Percentiles rank a stretch among this genome's conserved stretches.
Conservation (phyloP, 2,888 invertebrate species). For the Eulithis testata region DNA sequence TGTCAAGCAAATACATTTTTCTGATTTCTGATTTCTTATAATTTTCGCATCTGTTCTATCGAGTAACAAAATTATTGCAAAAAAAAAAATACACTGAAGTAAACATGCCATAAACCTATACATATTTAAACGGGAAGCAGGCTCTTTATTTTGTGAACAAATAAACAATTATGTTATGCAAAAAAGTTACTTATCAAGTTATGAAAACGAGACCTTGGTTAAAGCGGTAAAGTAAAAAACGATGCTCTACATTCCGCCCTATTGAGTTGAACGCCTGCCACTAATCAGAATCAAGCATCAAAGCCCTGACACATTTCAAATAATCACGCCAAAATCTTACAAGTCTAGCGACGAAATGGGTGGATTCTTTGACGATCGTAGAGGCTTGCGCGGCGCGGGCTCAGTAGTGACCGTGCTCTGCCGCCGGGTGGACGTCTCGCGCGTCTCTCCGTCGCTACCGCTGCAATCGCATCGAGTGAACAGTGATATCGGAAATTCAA, state of each 20-base stretch:
- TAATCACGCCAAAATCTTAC: slow-evolving; percentile 58
- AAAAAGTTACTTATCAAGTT: neutral
- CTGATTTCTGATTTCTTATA: too few relatives aligned
- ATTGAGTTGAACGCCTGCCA: slow-evolving; percentile 36
- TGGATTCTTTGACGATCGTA: slow-evolving; percentile 65
- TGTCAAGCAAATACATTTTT: too few relatives aligned
- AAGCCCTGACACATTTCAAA: slow-evolving; percentile 47
- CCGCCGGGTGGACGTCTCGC: slow-evolving; percentile 58
- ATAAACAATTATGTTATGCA: too few relatives aligned
- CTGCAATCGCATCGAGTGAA: slow-evolving; percentile 58
- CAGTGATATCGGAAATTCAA: slow-evolving; percentile 64
- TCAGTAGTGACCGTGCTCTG: slow-evolving; percentile 67
- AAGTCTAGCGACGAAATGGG: slow-evolving; percentile 57
- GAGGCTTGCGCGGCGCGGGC: slow-evolving; percentile 71
- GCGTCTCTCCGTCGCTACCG: slow-evolving; percentile 36
- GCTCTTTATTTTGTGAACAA: too few relatives aligned
- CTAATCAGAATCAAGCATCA: slow-evolving; percentile 50
- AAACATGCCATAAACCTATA: too few relatives aligned
- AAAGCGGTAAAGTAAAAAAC: slow-evolving; percentile 28
- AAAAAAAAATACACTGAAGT: too few relatives aligned
- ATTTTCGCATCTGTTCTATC: too few relatives aligned
- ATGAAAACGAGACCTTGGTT: slow-evolving; percentile 2
- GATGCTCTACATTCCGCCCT: slow-evolving; percentile 26
- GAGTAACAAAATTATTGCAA: too few relatives aligned
- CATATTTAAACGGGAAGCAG: too few relatives aligned